A percentile compares a stretch with the other conserved stretches of the same genome.
Evolutionary conservation across 2,888 invertebrate genomes (phyloP).

Genomic region (Leptinotarsa tumamoca): DNA sequence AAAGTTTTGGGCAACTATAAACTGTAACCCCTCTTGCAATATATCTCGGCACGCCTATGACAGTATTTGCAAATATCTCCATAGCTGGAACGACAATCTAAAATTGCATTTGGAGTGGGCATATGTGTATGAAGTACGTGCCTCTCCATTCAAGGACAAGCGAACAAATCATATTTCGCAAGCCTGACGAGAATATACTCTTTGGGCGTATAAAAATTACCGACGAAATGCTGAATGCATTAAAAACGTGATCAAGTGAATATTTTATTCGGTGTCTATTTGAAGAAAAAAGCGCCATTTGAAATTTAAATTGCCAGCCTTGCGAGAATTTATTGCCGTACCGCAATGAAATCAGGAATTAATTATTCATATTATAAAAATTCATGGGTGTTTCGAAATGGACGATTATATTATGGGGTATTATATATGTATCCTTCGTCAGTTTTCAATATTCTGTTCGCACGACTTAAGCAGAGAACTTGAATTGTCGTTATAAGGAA

Average conservation of each 20-base stretch:
- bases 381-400: constrained; percentile 27
- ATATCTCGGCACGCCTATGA: constrained; percentile 26
- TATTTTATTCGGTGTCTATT: constrained; percentile 40
- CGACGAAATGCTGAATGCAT: constrained; percentile 46
- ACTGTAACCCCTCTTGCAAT: constrained; percentile 9
- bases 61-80: constrained; percentile 34
- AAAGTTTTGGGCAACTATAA: too few relatives aligned
- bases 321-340: constrained; percentile 35
- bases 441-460: not conserved
- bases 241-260: constrained; percentile 39
- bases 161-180: constrained; percentile 47
- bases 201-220: constrained; percentile 37
- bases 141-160: constrained; percentile 44
- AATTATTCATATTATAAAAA: constrained; percentile 28
- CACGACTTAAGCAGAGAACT: constrained; percentile 14
- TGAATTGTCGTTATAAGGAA: constrained; percentile 2
- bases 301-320: constrained; percentile 37
- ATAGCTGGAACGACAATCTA: constrained; percentile 39
- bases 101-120: constrained; percentile 45
- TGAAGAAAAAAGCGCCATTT: constrained; percentile 38
- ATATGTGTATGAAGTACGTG: constrained; percentile 37
- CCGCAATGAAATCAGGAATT: constrained; percentile 39
- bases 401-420: not conserved
- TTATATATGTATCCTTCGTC: constrained; percentile 22
- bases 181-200: constrained; percentile 27